Evolutionary conservation across 2,888 invertebrate species (phyloP), one percentile per base, ranked within the genome.

Genomic region (Erynnis tages): DNA sequence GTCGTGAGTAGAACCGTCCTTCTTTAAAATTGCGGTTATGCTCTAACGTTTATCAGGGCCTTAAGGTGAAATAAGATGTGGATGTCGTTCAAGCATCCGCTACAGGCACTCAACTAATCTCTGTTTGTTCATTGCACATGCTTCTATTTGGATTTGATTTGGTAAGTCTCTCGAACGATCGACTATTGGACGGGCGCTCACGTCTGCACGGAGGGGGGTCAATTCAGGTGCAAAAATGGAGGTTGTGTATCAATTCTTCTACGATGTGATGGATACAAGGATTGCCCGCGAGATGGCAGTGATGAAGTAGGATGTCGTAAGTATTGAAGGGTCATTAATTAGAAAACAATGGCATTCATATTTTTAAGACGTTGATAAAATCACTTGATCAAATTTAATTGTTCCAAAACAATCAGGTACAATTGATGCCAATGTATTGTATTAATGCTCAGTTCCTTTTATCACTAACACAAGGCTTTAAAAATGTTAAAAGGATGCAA

Each of bases 201-300:
- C 43, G 78, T 82, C 0, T 90, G 87, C 58, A 67, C 82, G 59
- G 82, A 89, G 14, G 79, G 88, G 19, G 92, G 92, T 32, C 89
- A 86, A 68, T 95, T 94, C 81, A 92, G 92, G 58, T 96, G 96
- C 78, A 89, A 86, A 54, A 94, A 95, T 76, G 93, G 94, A 44
- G 91, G 91, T 64, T 96, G 96, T 76, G 92, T 96, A 65, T 92
- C 93, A 35, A 89, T 92, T 59, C 79, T 91, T 37, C 84, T 92
- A 59, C 91, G 93, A 44, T 96, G 96, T 76, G 93, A 96, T 74
- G 93, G 94, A 54, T 91, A 91, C 66, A 90, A 91, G 69, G 94
- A 96, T 82, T 96, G 96, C 78, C 90, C 90, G 3, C 79, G 82
- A 54, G 94, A 93, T 76, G 90, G 91, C 23, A 90, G 90, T 45